Base-by-base conservation (phyloP, 2,888 invertebrate genomes). In the Enchytraeus crypticus region DNA sequence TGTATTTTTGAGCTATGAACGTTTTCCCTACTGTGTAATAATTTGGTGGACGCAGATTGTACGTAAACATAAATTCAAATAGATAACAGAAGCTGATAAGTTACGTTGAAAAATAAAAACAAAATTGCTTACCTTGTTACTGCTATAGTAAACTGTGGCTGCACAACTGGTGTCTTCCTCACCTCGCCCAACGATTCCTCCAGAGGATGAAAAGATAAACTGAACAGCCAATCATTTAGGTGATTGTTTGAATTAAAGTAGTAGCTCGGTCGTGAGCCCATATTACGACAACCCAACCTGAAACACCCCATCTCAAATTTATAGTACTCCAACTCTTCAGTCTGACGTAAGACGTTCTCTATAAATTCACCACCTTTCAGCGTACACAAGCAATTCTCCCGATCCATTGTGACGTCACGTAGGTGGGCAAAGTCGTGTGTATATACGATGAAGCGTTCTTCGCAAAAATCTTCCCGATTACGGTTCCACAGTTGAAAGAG, bases 341-440 rank as follows among this genome's bases (percentile, higher is more conserved):
- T 49, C 47, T 71, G 71, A 51, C 67, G 66, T 1, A 71, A 30
- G 14, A 71, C 70, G 5, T 51, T 32, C 33, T 60, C 18, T 2
- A 70, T 63, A 8, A 53, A 32, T 59, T 70, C 70, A 5, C 70
- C 70, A 11, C 70, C 70, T 21, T 57, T 46, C 30, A 57, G 60
- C 5, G 29, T 47, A 21, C 59, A 29, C n/a, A 33, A 43, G 45
- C 57, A 58, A 29, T 34, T 62, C 2, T 53, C 53, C 29, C 51
- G 59, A 49, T 67, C 66, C 8, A 70, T 30, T 8, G 63, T 53
- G 2, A 70, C 62, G 47, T 66, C 54, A 21, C 33, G 56, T 5
- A 68, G 14, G 14, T 58, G 29, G 2, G 65, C 62, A 62, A 70
- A 69, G 30, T 69, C 64, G 29, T 59, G 54, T n/a, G 32, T 33